A percentile compares a stretch with the other conserved stretches of the same genome.
These are phyloP conservation scores for Brachyptera putata DNA, from an alignment of 2,888 invertebrate species.

Conservation along the genomic window DNA sequence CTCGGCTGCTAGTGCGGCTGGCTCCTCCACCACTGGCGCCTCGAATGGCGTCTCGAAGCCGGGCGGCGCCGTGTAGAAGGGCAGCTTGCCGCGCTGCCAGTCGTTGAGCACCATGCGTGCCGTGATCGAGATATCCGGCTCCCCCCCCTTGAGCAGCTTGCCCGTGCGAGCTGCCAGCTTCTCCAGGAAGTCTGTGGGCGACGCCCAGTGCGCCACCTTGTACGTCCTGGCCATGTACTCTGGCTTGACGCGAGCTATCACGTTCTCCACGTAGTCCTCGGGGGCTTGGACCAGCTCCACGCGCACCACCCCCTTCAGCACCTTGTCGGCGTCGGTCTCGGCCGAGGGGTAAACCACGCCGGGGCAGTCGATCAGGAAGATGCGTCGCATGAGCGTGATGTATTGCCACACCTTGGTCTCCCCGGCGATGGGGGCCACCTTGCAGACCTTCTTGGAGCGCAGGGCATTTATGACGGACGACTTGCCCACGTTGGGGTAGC, in stretches of 20 bases:
- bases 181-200: conserved; percentile 83
- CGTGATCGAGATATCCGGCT: conserved; percentile 84
- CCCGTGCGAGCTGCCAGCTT: conserved; percentile 83
- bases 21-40: conserved; percentile 33
- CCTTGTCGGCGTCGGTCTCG: conserved; percentile 91
- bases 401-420: conserved; percentile 99
- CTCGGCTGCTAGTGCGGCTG: conserved; percentile 33
- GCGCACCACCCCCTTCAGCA: conserved; percentile 95
- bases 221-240: conserved; percentile 92
- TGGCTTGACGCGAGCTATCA: conserved; percentile 79
- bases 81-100: conserved; percentile 96
- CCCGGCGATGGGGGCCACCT: conserved; percentile 96
- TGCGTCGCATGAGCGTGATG: conserved; percentile 93
- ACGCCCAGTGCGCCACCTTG: conserved; percentile 75
- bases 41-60: conserved; percentile 64
- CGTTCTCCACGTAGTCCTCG: conserved; percentile 87
- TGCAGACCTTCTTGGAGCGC: conserved; percentile 95
- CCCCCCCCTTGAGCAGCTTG: conserved; percentile 92
- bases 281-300: conserved; percentile 92
- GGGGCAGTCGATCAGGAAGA: conserved; percentile 97
- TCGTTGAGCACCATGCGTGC: conserved; percentile 96
- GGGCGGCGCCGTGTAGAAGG: conserved; percentile 87
- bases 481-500: conserved; percentile 98
- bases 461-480: conserved; percentile 97
- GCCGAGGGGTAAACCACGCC: conserved; percentile 97